These are phyloP conservation scores for Apostichopus parvimensis DNA, from an alignment of 35 echinoderm and acorn worm genomes.

Conservation along the genomic window DNA sequence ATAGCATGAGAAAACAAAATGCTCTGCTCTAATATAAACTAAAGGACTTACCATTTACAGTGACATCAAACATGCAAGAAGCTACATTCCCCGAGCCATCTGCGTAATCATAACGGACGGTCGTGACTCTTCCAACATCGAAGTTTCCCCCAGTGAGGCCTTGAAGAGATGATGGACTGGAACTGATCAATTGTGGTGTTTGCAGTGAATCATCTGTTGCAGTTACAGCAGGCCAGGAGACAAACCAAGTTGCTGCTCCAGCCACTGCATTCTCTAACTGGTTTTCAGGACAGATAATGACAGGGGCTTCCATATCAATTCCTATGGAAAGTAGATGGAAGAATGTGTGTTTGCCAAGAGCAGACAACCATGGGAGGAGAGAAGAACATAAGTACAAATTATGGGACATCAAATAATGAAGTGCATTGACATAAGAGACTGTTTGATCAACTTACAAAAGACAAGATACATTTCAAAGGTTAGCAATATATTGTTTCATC, in stretches of 20 bases:
- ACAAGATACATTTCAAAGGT: too few relatives aligned
- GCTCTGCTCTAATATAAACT: too few relatives aligned
- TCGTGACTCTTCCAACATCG: not conserved
- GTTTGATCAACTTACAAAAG: too few relatives aligned
- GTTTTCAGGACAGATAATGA: not conserved
- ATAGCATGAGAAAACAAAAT: too few relatives aligned
- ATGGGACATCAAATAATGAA: too few relatives aligned
- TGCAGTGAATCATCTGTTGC: constrained; percentile 27
- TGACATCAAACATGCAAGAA: not conserved
- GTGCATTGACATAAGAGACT: too few relatives aligned
- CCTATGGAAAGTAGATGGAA: not conserved
- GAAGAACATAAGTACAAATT: too few relatives aligned
- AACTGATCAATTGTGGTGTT: not conserved
- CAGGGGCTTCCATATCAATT: not conserved
- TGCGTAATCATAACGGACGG: not conserved
- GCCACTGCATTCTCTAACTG: not conserved
- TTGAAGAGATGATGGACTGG: not conserved
- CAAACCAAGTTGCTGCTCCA: not conserved
- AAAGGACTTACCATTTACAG: constrained; percentile 6
- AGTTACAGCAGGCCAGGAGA: constrained; percentile 4
- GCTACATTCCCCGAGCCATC: not conserved
- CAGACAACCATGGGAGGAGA: too few relatives aligned
- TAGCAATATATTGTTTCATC: too few relatives aligned
- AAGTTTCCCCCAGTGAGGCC: not conserved
- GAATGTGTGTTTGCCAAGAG: too few relatives aligned